A percentile compares a stretch with the other conserved stretches of the same genome.
Evolutionary conservation across 1,140 invertebrate genomes (phyloP).

Genomic region (Trichogramma pretiosum): DNA sequence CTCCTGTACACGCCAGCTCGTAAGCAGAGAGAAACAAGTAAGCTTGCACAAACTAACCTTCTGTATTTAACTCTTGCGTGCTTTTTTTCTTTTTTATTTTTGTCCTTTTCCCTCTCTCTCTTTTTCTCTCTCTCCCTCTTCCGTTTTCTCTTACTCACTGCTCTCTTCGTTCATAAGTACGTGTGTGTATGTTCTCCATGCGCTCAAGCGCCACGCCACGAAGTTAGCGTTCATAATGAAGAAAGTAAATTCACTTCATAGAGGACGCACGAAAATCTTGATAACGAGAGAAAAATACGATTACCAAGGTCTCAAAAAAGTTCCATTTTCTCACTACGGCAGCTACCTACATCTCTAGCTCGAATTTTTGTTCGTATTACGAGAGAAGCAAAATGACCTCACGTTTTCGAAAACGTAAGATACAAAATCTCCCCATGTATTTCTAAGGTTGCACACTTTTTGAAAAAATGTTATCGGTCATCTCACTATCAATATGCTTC

Average conservation of each 20-base stretch:
- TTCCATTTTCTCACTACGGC: too few relatives aligned
- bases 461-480: too few relatives aligned
- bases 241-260: slow-evolving; percentile 36
- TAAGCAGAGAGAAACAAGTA: too few relatives aligned
- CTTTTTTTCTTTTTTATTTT: too few relatives aligned
- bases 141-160: neutral
- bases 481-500: too few relatives aligned
- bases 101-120: neutral
- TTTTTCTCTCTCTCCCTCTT: neutral
- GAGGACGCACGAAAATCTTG: slow-evolving; percentile 28
- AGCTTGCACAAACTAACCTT: slow-evolving; percentile 9
- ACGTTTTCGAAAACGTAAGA: too few relatives aligned
- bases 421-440: too few relatives aligned
- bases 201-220: slow-evolving; percentile 26
- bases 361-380: slow-evolving; percentile 6
- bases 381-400: too few relatives aligned
- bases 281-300: slow-evolving; percentile 29
- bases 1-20: too few relatives aligned
- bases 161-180: neutral
- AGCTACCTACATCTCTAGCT: too few relatives aligned
- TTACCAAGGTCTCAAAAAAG: slow-evolving; percentile 23
- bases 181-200: slow-evolving; percentile 13
- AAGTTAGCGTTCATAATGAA: slow-evolving; percentile 37
- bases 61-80: too few relatives aligned
- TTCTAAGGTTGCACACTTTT: too few relatives aligned